phyloP scores from a whole-genome alignment of 2,113 vertebrate genomes.

The Motacilla alba region DNA sequence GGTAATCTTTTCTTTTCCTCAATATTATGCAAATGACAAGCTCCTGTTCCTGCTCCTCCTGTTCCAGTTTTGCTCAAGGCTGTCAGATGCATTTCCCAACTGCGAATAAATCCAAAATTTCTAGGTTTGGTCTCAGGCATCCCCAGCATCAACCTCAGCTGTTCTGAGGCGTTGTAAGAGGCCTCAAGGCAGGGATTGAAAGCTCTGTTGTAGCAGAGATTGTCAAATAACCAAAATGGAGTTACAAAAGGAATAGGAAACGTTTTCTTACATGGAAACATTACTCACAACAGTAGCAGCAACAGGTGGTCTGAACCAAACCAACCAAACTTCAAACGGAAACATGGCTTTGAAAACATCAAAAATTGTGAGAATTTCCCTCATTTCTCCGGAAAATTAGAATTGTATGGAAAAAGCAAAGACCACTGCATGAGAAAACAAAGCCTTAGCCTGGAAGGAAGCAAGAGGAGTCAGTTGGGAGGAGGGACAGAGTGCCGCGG shows the following conservation, averaged over 20 bases:
- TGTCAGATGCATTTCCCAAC: background rate
- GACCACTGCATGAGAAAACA: background rate
- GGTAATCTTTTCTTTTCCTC: background rate
- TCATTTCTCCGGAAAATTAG: background rate
- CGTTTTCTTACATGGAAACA: background rate
- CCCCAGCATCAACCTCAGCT: background rate
- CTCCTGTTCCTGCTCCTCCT: background rate
- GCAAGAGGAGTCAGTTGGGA: background rate
- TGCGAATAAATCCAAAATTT: background rate
- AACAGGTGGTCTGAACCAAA: background rate
- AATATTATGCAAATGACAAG: background rate
- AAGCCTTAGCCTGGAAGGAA: background rate
- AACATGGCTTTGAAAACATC: fast-evolving
- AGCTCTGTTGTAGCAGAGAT: background rate
- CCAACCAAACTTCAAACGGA: background rate
- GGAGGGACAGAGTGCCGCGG: fast-evolving
- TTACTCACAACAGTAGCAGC: background rate
- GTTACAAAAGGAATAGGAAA: background rate
- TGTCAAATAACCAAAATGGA: background rate
- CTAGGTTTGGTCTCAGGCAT: background rate
- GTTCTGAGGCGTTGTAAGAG: background rate
- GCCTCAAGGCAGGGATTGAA: background rate
- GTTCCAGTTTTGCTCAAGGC: background rate
- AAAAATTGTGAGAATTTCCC: background rate
- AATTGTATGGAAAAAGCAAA: background rate